Evolutionary conservation across 2,113 vertebrate genomes (phyloP).

Genomic region (Rhinolophus sinicus): DNA sequence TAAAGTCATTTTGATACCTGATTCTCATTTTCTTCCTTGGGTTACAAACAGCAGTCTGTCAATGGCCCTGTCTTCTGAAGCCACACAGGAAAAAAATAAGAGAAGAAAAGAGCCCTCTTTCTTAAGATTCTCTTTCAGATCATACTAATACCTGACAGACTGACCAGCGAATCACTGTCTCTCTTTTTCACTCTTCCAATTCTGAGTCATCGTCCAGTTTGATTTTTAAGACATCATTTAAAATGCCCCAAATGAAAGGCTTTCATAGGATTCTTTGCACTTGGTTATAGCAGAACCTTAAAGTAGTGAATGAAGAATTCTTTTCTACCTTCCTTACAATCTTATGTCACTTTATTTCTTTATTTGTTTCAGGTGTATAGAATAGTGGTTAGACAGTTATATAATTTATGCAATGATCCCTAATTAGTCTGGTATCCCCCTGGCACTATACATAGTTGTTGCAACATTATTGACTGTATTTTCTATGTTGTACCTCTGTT

Average conservation of each 20-base stretch:
- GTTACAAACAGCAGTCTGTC: background rate
- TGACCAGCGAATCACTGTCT: background rate
- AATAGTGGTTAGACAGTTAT: too few relatives aligned
- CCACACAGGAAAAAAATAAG: background rate
- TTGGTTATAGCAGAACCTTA: background rate
- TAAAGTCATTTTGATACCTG: background rate
- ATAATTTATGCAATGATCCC: too few relatives aligned
- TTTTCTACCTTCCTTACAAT: background rate
- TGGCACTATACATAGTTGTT: too few relatives aligned
- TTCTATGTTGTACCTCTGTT: background rate
- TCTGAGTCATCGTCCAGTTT: background rate
- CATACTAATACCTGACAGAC: background rate
- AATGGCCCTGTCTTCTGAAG: background rate
- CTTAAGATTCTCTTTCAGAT: constrained; percentile 1
- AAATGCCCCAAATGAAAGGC: background rate
- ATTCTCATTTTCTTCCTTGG: constrained; percentile 29
- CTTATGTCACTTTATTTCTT: background rate
- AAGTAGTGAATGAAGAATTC: background rate
- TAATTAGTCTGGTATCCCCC: too few relatives aligned
- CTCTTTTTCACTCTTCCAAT: background rate
- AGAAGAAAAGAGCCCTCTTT: background rate
- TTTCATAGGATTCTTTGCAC: background rate
- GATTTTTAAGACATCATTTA: background rate
- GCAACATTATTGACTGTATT: too few relatives aligned
- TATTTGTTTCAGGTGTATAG: too few relatives aligned